Evolutionary conservation across 2,113 vertebrate species (phyloP), one percentile per base, ranked within the genome.

Genomic region (Sapajus apella): DNA sequence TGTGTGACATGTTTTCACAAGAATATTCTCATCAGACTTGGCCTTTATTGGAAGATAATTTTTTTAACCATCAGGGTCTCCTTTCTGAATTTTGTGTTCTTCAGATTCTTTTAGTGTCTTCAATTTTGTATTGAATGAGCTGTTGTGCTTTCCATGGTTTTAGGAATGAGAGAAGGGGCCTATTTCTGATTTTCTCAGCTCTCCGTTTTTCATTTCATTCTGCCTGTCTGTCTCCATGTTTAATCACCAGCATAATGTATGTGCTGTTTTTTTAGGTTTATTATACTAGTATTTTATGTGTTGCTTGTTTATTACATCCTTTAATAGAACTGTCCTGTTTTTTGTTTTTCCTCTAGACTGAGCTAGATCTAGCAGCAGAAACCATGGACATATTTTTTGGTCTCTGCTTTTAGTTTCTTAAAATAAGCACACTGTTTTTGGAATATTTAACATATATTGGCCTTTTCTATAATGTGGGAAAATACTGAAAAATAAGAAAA

Each of bases 61-160:
- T 16, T 93, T 95, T 92, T 79, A 81, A 80, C 79, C 35, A 87
- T 75, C 10, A 89, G 68, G 7, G 1, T 40, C 17, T 55, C 12
- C n/a, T 95, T 94, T 85, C 52, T 76, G 14, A 3, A 8, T 95
- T 94, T 94, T 89, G 77, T 66, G 32, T n/a, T 72, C 82, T 37
- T 88, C 27, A 77, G 72, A 58, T 86, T 93, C 47, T 95, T 79
- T 61, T n/a, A 87, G 21, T 21, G 40, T 94, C 58, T 93, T 83
- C 87, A 21, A 14, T 94, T 96, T 89, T 93, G 21, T 88, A 61
- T 64, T 92, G 58, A 86, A 21, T 50, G 85, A 16, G 23, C 77
- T 90, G 0, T 84, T 92, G 35, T 81, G 68, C 37, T 91, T 87
- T 95, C 76, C 87, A 70, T 95, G 93, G 50, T 87, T 94, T 94